Conservation (phyloP, 2,888 invertebrate genomes). For the Biston betularia region DNA sequence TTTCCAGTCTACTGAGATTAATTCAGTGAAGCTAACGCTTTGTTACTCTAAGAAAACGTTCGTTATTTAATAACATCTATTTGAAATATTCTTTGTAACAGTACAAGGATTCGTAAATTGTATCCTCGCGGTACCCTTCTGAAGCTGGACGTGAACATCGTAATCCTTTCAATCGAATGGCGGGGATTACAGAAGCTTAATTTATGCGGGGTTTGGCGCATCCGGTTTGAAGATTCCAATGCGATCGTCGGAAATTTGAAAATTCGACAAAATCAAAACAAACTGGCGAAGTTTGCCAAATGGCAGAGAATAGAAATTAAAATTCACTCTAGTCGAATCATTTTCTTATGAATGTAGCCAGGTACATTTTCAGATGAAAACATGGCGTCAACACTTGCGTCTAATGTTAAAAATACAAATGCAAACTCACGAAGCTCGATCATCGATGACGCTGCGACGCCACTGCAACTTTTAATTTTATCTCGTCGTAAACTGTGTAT, state of each 20-base stretch:
- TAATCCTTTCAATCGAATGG: conserved; percentile 78
- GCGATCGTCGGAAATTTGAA: conserved; percentile 10
- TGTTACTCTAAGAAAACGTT: conserved; percentile 3
- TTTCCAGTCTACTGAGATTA: not conserved
- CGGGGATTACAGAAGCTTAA: conserved; percentile 65
- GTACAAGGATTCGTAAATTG: conserved; percentile 66
- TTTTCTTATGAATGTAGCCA: not conserved
- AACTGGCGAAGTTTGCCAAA: not conserved
- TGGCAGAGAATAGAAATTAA: conserved; percentile 5
- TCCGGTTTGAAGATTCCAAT: conserved; percentile 38
- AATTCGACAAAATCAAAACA: conserved; percentile 4
- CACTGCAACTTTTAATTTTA: conserved; percentile 71
- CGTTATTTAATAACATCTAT: conserved; percentile 31
- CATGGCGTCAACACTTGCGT: conserved; percentile 11
- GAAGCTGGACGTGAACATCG: conserved; percentile 71
- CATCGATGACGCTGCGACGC: conserved; percentile 61
- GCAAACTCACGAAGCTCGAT: conserved; percentile 52
- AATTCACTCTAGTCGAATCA: conserved; percentile 6
- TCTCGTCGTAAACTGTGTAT: conserved; percentile 71
- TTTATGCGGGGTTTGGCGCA: conserved; percentile 62
- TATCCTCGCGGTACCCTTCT: conserved; percentile 61
- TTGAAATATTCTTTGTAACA: conserved; percentile 35
- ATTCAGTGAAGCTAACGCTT: not conserved
- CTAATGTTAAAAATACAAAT: conserved; percentile 45
- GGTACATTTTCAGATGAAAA: conserved; percentile 1